Conservation (phyloP, 2,113 vertebrate species). For the Chitala chitala region DNA sequence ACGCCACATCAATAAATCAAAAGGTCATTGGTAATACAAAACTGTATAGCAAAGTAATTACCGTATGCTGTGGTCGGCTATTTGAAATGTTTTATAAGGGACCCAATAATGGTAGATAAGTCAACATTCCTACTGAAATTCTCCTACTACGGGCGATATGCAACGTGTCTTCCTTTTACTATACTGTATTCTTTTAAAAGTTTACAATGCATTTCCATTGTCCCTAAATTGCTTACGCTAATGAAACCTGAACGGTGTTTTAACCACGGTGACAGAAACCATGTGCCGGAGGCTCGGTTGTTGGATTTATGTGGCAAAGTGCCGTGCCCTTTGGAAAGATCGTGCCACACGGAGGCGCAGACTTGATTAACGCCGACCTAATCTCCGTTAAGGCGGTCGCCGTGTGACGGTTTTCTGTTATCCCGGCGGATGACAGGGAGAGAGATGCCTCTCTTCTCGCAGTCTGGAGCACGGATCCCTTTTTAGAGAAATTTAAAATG, state of each 20-base stretch:
- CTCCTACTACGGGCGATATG: neutral
- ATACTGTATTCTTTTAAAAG: neutral
- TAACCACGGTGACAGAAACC: neutral
- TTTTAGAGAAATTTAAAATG: neutral
- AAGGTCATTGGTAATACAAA: no score
- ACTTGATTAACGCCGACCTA: neutral
- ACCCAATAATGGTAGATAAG: no score
- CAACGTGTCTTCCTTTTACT: neutral
- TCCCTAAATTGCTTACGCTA: neutral
- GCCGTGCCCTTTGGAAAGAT: neutral
- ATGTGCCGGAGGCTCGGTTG: neutral
- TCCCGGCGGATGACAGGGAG: neutral
- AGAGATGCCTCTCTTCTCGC: neutral
- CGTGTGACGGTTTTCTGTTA: neutral
- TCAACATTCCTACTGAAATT: no score
- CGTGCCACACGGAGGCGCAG: neutral
- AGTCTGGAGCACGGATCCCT: neutral
- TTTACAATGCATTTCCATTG: neutral
- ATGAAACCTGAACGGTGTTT: neutral
- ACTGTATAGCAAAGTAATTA: neutral
- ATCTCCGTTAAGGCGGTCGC: slow-evolving; percentile 13
- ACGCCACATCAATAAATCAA: no score
- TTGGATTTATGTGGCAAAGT: neutral
- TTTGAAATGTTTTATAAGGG: neutral
- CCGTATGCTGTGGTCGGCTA: neutral